Evolutionary conservation across 2,797 vertebrate genomes (phyloP).

Genomic region (Hipposideros larvatus): DNA sequence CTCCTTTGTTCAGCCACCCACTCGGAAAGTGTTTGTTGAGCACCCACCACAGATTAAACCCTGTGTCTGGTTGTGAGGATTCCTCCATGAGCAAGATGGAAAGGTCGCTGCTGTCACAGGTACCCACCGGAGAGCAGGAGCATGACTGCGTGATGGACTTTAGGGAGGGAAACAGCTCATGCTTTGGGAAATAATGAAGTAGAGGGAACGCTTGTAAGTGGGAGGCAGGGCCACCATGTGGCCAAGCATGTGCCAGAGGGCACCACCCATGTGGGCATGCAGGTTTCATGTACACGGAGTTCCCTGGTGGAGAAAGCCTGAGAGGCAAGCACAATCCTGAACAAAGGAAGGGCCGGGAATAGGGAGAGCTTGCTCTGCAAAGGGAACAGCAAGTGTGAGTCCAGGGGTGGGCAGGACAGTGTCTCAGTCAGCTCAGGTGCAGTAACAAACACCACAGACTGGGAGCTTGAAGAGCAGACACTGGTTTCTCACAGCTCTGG

Average conservation of each 20-base stretch:
- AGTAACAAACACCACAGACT: not conserved
- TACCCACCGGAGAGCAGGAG: too few relatives aligned
- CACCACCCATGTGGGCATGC: not conserved
- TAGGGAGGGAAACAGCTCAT: rapidly evolving
- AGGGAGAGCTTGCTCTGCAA: not conserved
- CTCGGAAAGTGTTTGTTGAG: not conserved
- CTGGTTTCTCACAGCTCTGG: not conserved
- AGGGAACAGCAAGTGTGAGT: not conserved
- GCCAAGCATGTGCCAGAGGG: not conserved
- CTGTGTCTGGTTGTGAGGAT: rapidly evolving
- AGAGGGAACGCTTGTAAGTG: rapidly evolving
- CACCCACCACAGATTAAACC: rapidly evolving
- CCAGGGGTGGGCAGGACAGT: too few relatives aligned
- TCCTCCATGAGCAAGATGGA: rapidly evolving
- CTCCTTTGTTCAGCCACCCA: too few relatives aligned
- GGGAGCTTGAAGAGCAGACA: not conserved
- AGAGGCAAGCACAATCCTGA: not conserved
- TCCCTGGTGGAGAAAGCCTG: not conserved
- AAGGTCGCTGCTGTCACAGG: not conserved
- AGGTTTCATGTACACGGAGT: rapidly evolving
- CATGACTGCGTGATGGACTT: rapidly evolving
- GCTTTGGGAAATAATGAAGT: rapidly evolving
- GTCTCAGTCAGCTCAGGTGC: not conserved
- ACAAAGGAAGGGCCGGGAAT: not conserved
- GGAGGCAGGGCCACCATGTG: rapidly evolving